Percentiles rank a stretch among this genome's conserved stretches.
phyloP scores from a whole-genome alignment of 2,888 invertebrate genomes.

The Caradrina kadenii region DNA sequence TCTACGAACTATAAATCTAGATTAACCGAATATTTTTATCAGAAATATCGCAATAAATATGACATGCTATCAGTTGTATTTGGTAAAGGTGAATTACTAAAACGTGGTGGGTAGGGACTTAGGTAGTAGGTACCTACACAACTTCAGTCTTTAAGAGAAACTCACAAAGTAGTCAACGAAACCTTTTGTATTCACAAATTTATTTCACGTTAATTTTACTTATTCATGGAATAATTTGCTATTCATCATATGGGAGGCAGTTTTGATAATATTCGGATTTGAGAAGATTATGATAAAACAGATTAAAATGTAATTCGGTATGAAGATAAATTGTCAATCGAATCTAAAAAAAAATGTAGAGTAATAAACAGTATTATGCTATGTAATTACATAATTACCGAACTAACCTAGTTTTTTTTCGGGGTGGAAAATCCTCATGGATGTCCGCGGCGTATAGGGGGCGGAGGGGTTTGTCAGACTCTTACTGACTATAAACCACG shows the following conservation, averaged over 20 bases:
- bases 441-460: too few species aligned
- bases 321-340: neutral
- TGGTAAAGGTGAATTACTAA: constrained; percentile 1
- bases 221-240: neutral
- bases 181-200: neutral
- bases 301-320: neutral
- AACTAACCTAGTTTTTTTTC: too few species aligned
- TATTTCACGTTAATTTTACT: neutral
- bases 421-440: too few species aligned
- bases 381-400: too few species aligned
- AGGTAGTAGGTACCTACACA: too few species aligned
- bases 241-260: neutral
- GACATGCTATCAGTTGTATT: constrained; percentile 31
- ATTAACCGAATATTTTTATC: constrained; percentile 51
- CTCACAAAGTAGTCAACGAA: neutral
- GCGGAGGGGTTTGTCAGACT: too few species aligned
- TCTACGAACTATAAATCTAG: constrained; percentile 41
- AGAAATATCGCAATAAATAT: constrained; percentile 34
- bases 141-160: neutral
- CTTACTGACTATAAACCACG: too few species aligned
- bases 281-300: neutral
- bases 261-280: neutral
- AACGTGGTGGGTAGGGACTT: neutral
- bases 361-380: neutral
- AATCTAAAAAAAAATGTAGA: neutral